phyloP scores from a whole-genome alignment of 2,888 invertebrate genomes.

The Drosophila borborema region DNA sequence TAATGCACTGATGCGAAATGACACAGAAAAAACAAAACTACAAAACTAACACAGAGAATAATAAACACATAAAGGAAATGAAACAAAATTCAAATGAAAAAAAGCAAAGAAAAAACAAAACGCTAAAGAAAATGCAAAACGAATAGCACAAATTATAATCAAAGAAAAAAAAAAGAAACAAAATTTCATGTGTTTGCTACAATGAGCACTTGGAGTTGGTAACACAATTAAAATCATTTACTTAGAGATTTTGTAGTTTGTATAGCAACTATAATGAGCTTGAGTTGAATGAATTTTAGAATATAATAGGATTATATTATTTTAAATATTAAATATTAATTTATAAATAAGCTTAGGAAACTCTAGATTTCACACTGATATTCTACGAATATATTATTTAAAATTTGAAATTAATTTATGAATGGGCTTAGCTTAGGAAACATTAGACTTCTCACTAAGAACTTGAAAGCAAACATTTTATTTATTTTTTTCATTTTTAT shows the following conservation, averaged over 20 bases:
- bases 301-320: not conserved
- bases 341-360: too few relatives aligned
- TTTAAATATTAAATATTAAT: not conserved
- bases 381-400: too few relatives aligned
- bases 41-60: conserved; percentile 53
- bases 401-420: too few relatives aligned
- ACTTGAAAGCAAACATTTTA: too few relatives aligned
- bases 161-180: conserved; percentile 44
- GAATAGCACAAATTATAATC: conserved; percentile 52
- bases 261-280: not conserved
- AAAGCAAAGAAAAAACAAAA: conserved; percentile 30
- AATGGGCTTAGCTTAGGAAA: too few relatives aligned
- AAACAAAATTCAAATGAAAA: conserved; percentile 34
- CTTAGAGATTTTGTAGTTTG: not conserved
- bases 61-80: conserved; percentile 42
- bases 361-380: too few relatives aligned
- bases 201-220: conserved; percentile 10
- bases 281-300: not conserved
- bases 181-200: conserved; percentile 25
- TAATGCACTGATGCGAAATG: conserved; percentile 54
- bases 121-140: conserved; percentile 38
- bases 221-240: conserved; percentile 45
- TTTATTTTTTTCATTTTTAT: too few relatives aligned
- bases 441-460: too few relatives aligned
- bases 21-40: conserved; percentile 58